Conservation (phyloP, 2,113 vertebrate genomes). For the Herpailurus yagouaroundi region DNA sequence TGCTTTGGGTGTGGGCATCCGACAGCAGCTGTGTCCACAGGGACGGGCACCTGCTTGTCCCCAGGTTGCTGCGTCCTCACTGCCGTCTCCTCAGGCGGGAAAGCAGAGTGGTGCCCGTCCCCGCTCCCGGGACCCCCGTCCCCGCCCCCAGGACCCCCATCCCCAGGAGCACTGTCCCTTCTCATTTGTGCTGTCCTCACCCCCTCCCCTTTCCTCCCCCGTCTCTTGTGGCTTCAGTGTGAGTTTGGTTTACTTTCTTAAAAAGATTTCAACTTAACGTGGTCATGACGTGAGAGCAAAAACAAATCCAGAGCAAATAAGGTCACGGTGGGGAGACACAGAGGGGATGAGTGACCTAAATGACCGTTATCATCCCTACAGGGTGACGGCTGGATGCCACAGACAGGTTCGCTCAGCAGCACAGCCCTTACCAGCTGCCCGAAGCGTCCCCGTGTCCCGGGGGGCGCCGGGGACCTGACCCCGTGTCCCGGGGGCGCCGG, state of each 20-base stretch:
- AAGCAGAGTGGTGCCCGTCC: neutral
- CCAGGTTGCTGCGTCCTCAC: too few relatives aligned
- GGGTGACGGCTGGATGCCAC: neutral
- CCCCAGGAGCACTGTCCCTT: neutral
- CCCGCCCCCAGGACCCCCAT: neutral
- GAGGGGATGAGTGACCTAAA: constrained; percentile 16
- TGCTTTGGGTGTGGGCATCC: neutral
- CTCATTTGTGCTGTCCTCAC: neutral
- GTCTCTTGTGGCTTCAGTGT: neutral
- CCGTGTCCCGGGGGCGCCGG: too few relatives aligned
- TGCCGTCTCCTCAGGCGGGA: neutral
- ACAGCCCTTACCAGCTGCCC: neutral
- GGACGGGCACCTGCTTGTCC: neutral
- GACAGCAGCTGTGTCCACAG: neutral
- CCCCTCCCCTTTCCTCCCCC: neutral
- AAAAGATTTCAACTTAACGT: constrained; percentile 13
- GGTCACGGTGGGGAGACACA: neutral
- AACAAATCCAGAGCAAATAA: constrained; percentile 35
- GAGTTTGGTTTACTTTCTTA: constrained; percentile 26
- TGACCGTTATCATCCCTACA: neutral
- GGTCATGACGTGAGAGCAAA: constrained; percentile 34
- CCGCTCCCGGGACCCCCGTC: neutral
- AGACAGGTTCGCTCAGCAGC: neutral
- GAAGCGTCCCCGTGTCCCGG: too few relatives aligned
- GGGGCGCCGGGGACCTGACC: too few relatives aligned